phyloP scores from a whole-genome alignment of 1,140 invertebrate species.

The Spodoptera frugiperda region DNA sequence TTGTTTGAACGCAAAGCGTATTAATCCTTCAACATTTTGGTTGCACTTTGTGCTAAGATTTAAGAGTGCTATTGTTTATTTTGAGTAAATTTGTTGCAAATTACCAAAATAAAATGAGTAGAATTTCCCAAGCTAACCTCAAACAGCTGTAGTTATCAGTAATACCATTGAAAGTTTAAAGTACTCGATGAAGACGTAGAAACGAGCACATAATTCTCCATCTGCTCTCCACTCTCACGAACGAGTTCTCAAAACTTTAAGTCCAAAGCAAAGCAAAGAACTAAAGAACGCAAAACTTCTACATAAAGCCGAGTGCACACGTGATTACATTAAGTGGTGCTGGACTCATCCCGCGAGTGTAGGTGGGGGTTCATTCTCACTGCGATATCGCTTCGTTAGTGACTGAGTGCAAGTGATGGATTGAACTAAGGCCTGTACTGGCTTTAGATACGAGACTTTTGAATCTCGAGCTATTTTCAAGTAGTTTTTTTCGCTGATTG shows the following conservation, averaged over 20 bases:
- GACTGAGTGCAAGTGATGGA: background rate
- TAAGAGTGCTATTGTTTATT: too few species aligned
- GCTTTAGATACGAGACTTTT: background rate
- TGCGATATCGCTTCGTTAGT: constrained; percentile 1
- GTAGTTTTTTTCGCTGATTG: background rate
- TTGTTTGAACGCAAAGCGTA: too few species aligned
- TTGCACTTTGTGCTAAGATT: too few species aligned
- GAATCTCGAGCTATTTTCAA: background rate
- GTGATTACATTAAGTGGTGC: constrained; percentile 12
- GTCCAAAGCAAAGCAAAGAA: background rate
- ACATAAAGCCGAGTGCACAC: constrained; percentile 4
- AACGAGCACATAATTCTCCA: too few species aligned
- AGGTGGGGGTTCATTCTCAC: background rate
- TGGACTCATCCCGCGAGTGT: background rate
- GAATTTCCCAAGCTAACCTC: too few species aligned
- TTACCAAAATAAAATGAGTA: too few species aligned
- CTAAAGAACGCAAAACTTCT: background rate
- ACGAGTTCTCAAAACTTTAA: constrained; percentile 6
- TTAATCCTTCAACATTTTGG: too few species aligned
- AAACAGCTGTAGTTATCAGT: too few species aligned
- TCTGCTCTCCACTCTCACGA: background rate
- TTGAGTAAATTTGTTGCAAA: too few species aligned
- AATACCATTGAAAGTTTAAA: too few species aligned
- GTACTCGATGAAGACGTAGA: too few species aligned
- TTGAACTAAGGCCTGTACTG: background rate